Conservation (phyloP, 2,113 vertebrate species). For the Phyllostomus hastatus region DNA sequence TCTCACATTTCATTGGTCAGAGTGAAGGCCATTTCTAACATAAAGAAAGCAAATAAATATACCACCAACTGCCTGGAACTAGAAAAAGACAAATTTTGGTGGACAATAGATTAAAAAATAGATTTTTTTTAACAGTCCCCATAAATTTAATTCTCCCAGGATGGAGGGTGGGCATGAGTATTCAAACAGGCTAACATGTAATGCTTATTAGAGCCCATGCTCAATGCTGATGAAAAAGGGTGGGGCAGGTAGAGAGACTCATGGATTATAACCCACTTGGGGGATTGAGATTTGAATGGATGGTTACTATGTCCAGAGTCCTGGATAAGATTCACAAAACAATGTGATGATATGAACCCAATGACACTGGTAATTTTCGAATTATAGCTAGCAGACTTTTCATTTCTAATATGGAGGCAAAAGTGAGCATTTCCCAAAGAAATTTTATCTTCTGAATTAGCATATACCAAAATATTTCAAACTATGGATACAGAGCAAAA, state of each 20-base stretch:
- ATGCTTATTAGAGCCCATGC: neutral
- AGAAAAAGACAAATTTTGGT: neutral
- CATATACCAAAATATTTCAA: constrained; percentile 50
- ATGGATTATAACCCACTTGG: neutral
- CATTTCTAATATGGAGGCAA: neutral
- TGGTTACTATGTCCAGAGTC: neutral
- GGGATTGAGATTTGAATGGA: neutral
- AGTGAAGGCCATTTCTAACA: neutral
- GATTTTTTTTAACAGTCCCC: neutral
- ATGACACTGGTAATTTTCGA: neutral
- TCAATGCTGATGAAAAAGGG: neutral
- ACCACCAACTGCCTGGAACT: neutral
- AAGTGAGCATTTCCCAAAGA: constrained; percentile 54
- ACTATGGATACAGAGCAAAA: constrained; percentile 29
- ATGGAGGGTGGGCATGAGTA: neutral
- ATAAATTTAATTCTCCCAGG: neutral
- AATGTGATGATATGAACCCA: constrained; percentile 16
- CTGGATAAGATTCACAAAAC: constrained; percentile 2
- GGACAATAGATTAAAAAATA: neutral
- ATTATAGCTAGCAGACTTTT: constrained; percentile 21
- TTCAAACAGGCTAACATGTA: neutral
- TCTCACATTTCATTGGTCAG: neutral
- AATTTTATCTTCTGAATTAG: constrained; percentile 63
- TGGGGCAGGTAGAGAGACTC: neutral
- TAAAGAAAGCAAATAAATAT: neutral